phyloP scores from a whole-genome alignment of 2,888 invertebrate genomes.

The Ctena decussata region DNA sequence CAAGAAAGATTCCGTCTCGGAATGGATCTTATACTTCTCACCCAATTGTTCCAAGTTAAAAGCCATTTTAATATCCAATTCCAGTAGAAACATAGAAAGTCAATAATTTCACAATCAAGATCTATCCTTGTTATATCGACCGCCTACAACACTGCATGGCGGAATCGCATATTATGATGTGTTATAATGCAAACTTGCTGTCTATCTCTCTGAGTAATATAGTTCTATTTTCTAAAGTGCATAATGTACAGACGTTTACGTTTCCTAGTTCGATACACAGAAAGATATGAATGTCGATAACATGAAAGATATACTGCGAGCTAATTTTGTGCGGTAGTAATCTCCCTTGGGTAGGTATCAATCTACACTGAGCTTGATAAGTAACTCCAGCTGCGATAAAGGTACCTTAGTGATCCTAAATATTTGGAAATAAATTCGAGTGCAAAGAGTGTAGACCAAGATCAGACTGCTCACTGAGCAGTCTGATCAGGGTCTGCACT shows the following conservation, averaged over 20 bases:
- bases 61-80: slow-evolving; percentile 24
- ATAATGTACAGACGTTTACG: neutral
- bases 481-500: too few relatives aligned
- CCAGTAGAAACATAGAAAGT: neutral
- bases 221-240: neutral
- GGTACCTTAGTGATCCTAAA: too few relatives aligned
- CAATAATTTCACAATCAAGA: neutral
- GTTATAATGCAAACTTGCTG: neutral
- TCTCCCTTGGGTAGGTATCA: neutral
- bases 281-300: neutral
- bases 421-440: too few relatives aligned
- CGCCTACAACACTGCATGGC: neutral
- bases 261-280: slow-evolving; percentile 6
- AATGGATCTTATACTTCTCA: slow-evolving; percentile 41
- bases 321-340: neutral
- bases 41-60: slow-evolving; percentile 37
- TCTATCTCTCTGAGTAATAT: neutral
- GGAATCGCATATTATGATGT: neutral
- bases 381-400: too few relatives aligned
- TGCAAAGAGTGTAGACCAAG: too few relatives aligned
- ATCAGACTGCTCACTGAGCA: too few relatives aligned
- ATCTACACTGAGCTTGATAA: neutral
- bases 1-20: slow-evolving; percentile 42
- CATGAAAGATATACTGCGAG: neutral
- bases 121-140: slow-evolving; percentile 1